These are phyloP conservation scores for Hyla sarda DNA, from an alignment of 2,113 vertebrate genomes.

Conservation along the genomic window DNA sequence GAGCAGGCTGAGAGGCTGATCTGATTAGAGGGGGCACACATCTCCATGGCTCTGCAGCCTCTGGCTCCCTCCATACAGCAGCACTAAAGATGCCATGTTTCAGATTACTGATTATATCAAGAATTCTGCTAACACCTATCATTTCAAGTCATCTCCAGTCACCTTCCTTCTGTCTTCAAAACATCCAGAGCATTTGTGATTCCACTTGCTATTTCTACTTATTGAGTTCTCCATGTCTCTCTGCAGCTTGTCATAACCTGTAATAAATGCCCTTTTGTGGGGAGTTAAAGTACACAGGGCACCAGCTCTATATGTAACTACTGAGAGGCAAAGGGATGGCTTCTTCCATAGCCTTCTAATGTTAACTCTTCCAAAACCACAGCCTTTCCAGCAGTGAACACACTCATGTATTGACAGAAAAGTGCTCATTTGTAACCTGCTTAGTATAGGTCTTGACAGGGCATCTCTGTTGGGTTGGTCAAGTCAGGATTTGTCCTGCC, in stretches of 20 bases:
- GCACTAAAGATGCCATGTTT: conserved; percentile 50
- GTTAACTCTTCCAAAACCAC: conserved; percentile 57
- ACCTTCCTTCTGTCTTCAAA: conserved; percentile 72
- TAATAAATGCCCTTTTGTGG: conserved; percentile 75
- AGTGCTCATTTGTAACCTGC: not conserved
- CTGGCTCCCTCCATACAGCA: not conserved
- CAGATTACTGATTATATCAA: conserved; percentile 69
- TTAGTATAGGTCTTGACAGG: not conserved
- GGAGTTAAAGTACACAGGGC: conserved; percentile 75
- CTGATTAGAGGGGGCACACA: conserved; percentile 51
- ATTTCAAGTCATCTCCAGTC: conserved; percentile 72
- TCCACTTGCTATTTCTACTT: conserved; percentile 71
- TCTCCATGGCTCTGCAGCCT: not conserved
- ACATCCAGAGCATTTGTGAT: conserved; percentile 69
- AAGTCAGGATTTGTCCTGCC: not conserved
- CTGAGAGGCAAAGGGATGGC: conserved; percentile 62
- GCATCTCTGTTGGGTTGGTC: not conserved
- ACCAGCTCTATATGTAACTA: conserved; percentile 78
- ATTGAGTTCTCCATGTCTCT: conserved; percentile 72
- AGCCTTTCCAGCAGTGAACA: not conserved
- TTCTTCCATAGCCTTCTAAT: conserved; percentile 59
- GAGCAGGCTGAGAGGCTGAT: conserved; percentile 40
- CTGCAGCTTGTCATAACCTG: conserved; percentile 79
- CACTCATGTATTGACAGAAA: not conserved
- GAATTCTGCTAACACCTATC: conserved; percentile 72